phyloP scores from a whole-genome alignment of 2,113 vertebrate species.

The Bucco capensis region DNA sequence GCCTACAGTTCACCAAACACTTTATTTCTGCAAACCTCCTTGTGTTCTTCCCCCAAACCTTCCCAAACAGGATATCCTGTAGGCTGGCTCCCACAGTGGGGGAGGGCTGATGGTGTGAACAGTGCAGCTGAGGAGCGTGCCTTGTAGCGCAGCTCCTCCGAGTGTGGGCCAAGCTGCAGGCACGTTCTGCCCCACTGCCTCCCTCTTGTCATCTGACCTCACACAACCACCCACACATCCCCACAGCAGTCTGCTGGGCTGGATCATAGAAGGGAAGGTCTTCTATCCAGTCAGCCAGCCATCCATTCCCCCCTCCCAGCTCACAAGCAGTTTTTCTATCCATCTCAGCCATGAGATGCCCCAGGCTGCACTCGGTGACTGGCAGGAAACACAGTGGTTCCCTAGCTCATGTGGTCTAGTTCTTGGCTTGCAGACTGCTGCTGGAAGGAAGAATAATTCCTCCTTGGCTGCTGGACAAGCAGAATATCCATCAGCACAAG shows the following conservation, averaged over 20 bases:
- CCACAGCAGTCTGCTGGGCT: neutral
- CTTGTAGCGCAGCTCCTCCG: neutral
- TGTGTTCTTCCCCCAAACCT: neutral
- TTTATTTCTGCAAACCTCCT: neutral
- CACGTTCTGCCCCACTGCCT: neutral
- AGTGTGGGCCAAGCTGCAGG: conserved; percentile 37
- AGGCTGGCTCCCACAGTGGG: conserved; percentile 12
- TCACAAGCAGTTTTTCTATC: conserved; percentile 30
- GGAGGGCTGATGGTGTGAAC: neutral
- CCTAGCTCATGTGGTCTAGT: conserved; percentile 24
- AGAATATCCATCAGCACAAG: conserved; percentile 44
- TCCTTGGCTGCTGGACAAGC: conserved; percentile 38
- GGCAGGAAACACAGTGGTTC: conserved; percentile 41
- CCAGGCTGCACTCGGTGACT: conserved; percentile 38
- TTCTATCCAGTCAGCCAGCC: too few relatives aligned
- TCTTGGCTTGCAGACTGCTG: conserved; percentile 29
- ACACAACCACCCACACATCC: neutral
- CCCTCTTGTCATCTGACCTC: neutral
- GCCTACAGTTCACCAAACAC: neutral
- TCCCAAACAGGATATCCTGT: conserved; percentile 8
- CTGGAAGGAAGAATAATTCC: conserved; percentile 35
- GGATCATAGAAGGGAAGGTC: neutral
- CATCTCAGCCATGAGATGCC: conserved; percentile 39
- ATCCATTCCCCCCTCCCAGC: neutral
- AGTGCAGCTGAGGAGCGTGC: conserved; percentile 38